Conservation (phyloP, 2,113 vertebrate genomes). For the Poicephalus meyeri region DNA sequence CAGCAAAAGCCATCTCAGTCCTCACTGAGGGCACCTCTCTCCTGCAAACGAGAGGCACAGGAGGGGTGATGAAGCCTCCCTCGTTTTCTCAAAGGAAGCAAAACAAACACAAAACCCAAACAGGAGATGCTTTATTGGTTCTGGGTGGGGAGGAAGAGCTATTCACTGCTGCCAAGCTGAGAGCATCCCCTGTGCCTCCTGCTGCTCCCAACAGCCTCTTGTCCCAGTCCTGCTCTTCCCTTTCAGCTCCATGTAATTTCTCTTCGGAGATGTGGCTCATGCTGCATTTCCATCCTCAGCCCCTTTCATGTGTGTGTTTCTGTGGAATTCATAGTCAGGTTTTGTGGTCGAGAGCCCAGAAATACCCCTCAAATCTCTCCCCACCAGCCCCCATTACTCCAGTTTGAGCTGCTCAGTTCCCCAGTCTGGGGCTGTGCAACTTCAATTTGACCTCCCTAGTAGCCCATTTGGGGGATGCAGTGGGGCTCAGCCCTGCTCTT, state of each 20-base stretch:
- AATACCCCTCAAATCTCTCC: background rate
- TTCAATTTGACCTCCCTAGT: background rate
- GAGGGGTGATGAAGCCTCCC: rapidly evolving
- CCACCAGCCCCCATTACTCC: rapidly evolving
- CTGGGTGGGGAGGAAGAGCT: background rate
- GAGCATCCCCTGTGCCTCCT: background rate
- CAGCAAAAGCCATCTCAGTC: background rate
- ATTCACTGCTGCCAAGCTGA: background rate
- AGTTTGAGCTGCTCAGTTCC: background rate
- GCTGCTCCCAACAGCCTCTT: rapidly evolving
- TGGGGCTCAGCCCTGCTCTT: background rate
- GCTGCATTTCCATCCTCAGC: background rate
- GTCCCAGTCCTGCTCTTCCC: background rate
- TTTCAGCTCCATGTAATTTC: rapidly evolving
- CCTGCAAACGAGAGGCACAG: background rate
- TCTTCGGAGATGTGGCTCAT: rapidly evolving
- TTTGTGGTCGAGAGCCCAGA: background rate
- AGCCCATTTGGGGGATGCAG: background rate
- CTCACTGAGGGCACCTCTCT: background rate
- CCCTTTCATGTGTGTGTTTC: rapidly evolving
- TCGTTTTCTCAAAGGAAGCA: background rate
- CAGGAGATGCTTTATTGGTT: background rate
- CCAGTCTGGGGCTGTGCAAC: background rate
- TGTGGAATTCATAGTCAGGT: background rate
- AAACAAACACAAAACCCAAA: background rate